Base-by-base conservation (phyloP, 2,888 invertebrate species). In the Drosophila diplacantha region DNA sequence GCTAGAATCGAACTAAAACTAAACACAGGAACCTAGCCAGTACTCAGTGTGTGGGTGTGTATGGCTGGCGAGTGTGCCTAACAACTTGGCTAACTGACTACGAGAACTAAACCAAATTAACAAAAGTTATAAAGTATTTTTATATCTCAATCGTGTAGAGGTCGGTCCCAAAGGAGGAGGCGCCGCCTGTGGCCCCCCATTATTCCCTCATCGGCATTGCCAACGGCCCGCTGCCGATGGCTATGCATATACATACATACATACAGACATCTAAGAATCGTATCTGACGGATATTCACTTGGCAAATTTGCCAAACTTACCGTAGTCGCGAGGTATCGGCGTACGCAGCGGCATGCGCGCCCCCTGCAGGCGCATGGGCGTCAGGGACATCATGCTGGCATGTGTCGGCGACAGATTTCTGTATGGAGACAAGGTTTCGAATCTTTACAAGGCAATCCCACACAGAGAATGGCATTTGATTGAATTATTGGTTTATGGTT, bases 271-370 rank as follows among this genome's bases (percentile, higher is more conserved):
- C 59, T 71, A 56, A 56, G 26, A 54, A 62, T 26, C 60, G 61
- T 43, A 59, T 38, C 67, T 67, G 50, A 47, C 34, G 46, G 51
- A 52, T 55, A 49, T 71, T 82, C 64, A 77, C 69, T 80, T 75
- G 81, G 78, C 78, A 50, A 64, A 70, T 82, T 82, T 79, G 74
- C 80, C 80, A 58, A 76, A 93, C 95, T 94, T 92, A 96, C 96
- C 96, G 90, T 96, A 96, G 89, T 96, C 96, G 79, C 95, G 95
- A 84, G 95, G 85, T 92, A 95, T 92, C 69, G 93, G 92, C 86
- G 92, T 88, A 77, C 88, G 85, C 74, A 89, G 74, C 73, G 89
- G 87, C 81, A 88, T 86, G 77, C 89, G 85, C 70, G 88, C 86
- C 81, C 90, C 89, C 69, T 89, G 89, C 77, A 92, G 91, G 73